Evolutionary conservation across 1,140 invertebrate species (phyloP).

Genomic region (Heliconius nattereri): DNA sequence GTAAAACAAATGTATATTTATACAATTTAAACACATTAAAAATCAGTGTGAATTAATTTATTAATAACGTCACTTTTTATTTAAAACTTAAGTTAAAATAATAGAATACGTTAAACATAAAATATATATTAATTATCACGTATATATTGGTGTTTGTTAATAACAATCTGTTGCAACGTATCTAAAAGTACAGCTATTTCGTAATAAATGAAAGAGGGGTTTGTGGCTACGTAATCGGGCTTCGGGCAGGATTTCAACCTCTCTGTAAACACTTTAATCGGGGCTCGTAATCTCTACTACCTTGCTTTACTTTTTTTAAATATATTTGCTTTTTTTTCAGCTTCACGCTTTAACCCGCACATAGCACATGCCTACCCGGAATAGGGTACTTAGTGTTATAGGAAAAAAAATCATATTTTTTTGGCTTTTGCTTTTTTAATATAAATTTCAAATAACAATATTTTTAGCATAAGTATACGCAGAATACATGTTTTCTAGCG

Average conservation of each 20-base stretch:
- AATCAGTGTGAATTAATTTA: no score
- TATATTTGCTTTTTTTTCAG: background rate
- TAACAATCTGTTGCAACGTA: background rate
- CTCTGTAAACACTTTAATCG: slow-evolving; percentile 27
- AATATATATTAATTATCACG: background rate
- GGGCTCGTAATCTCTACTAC: slow-evolving; percentile 18
- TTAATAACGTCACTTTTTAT: no score
- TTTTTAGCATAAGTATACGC: no score
- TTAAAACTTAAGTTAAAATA: background rate
- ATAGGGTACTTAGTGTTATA: no score
- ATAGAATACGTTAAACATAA: background rate
- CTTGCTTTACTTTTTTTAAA: background rate
- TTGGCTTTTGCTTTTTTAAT: no score
- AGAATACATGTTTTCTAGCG: no score
- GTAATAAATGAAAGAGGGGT: slow-evolving; percentile 21
- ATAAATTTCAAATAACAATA: no score
- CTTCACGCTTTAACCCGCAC: background rate
- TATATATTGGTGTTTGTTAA: background rate
- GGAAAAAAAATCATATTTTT: no score
- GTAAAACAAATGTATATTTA: background rate
- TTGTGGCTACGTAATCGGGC: slow-evolving; percentile 29
- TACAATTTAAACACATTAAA: no score
- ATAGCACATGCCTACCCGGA: no score
- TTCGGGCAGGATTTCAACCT: slow-evolving; percentile 22
- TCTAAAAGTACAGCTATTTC: slow-evolving; percentile 23